Evolutionary conservation across 2,113 vertebrate genomes (phyloP).

Genomic region (Corythoichthys intestinalis): DNA sequence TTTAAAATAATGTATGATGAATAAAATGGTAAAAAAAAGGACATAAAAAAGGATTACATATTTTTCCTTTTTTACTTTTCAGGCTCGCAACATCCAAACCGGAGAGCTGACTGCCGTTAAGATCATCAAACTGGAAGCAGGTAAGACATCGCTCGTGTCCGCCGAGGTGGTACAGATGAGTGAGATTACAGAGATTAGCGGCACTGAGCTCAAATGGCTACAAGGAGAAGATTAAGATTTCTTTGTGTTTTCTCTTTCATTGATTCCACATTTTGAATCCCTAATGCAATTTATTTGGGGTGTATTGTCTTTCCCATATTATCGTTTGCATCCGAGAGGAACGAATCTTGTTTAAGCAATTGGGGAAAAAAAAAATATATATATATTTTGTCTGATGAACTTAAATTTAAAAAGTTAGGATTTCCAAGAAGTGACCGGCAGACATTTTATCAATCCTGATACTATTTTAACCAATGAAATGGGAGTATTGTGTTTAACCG

Average conservation of each 20-base stretch:
- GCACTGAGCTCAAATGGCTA: slow-evolving; percentile 41
- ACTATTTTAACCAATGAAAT: no score
- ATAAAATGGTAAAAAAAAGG: not conserved
- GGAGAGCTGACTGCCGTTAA: slow-evolving; percentile 96
- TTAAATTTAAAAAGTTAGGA: no score
- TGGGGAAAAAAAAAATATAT: no score
- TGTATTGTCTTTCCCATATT: no score
- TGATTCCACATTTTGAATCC: not conserved
- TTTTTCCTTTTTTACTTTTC: slow-evolving; percentile 36
- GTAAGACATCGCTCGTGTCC: slow-evolving; percentile 71
- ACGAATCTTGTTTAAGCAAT: no score
- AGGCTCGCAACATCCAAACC: slow-evolving; percentile 93
- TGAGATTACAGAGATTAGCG: slow-evolving; percentile 53
- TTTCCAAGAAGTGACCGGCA: no score
- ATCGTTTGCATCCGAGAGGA: no score
- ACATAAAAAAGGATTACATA: not conserved
- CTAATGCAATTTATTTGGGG: no score
- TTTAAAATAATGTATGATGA: no score
- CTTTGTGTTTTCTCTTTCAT: slow-evolving; percentile 31
- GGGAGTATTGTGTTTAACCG: no score
- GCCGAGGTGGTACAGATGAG: slow-evolving; percentile 57
- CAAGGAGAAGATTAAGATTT: slow-evolving; percentile 32
- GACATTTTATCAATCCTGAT: no score
- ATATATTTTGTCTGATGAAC: no score
- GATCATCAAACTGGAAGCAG: slow-evolving; percentile 97